Evolutionary conservation across 2,113 vertebrate species (phyloP).

Genomic region (Mionectes macconnelli): DNA sequence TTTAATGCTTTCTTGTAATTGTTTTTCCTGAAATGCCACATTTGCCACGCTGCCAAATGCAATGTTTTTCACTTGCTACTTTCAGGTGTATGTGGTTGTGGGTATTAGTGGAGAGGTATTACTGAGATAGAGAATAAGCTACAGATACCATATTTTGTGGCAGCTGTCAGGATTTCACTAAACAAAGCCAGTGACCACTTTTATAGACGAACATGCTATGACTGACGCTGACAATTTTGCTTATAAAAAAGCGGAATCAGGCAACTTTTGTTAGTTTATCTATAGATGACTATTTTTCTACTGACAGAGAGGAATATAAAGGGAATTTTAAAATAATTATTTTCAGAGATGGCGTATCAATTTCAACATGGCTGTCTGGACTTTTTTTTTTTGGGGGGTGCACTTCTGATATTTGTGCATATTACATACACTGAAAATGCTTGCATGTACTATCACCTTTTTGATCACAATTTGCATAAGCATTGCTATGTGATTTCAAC

Average conservation of each 20-base stretch:
- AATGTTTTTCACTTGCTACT: background rate
- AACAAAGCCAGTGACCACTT: background rate
- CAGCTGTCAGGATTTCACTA: background rate
- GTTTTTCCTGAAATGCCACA: background rate
- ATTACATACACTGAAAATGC: background rate
- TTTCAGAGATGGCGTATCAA: background rate
- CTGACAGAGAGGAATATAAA: background rate
- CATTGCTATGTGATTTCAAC: background rate
- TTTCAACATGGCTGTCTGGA: background rate
- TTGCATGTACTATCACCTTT: background rate
- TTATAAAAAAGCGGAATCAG: background rate
- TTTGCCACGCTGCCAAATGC: background rate
- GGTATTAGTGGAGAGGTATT: background rate
- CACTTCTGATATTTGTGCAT: background rate
- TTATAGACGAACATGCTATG: background rate
- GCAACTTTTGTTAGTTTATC: conserved; percentile 18
- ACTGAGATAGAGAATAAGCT: background rate
- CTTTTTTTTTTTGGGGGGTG: background rate
- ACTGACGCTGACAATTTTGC: background rate
- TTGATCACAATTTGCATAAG: background rate
- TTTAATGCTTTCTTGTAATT: background rate
- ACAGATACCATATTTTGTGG: background rate
- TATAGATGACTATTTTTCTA: conserved; percentile 47
- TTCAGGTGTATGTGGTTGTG: background rate
- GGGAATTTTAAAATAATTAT: conserved; percentile 11